phyloP scores from a whole-genome alignment of 64 coral and sea anemone species.

The Orbicella faveolata region DNA sequence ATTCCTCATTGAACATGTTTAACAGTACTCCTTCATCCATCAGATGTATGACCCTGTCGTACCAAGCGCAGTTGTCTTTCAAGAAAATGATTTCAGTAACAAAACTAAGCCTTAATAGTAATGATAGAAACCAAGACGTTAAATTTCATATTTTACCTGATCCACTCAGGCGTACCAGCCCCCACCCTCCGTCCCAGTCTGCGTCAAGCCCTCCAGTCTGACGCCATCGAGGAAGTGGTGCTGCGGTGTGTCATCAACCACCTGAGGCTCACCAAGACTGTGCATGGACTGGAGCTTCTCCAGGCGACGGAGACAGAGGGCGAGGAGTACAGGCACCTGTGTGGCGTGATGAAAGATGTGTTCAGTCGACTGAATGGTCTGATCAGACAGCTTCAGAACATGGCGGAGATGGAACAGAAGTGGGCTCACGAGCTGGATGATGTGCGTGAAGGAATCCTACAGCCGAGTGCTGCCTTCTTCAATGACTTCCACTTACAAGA shows the following conservation, averaged over 20 bases:
- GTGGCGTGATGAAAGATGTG: conserved; percentile 70
- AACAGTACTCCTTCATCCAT: no score
- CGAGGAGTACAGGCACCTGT: conserved; percentile 54
- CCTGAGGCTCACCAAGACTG: conserved; percentile 48
- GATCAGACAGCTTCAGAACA: conserved; percentile 79
- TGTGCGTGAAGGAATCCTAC: conserved; percentile 50
- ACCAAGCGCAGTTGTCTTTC: no score
- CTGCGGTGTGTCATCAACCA: conserved; percentile 86
- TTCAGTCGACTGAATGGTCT: conserved; percentile 73
- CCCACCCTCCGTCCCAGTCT: conserved; percentile 95
- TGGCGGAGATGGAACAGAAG: conserved; percentile 88
- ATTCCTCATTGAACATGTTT: no score
- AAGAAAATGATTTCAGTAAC: no score
- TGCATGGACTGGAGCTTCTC: conserved; percentile 68
- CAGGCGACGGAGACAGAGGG: conserved; percentile 54
- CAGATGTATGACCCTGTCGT: no score
- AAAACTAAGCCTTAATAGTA: no score
- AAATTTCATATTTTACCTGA: background rate
- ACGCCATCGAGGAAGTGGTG: conserved; percentile 72
- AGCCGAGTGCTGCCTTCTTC: conserved; percentile 92
- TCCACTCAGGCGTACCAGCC: background rate
- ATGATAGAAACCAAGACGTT: no score
- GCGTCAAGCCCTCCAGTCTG: conserved; percentile 65
- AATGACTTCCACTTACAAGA: conserved; percentile 95
- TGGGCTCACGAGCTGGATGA: conserved; percentile 94